Percentiles rank a stretch among this genome's conserved stretches.
These are phyloP conservation scores for Peromyscus melanophrys DNA, from an alignment of 2,797 vertebrate genomes.

Conservation along the genomic window DNA sequence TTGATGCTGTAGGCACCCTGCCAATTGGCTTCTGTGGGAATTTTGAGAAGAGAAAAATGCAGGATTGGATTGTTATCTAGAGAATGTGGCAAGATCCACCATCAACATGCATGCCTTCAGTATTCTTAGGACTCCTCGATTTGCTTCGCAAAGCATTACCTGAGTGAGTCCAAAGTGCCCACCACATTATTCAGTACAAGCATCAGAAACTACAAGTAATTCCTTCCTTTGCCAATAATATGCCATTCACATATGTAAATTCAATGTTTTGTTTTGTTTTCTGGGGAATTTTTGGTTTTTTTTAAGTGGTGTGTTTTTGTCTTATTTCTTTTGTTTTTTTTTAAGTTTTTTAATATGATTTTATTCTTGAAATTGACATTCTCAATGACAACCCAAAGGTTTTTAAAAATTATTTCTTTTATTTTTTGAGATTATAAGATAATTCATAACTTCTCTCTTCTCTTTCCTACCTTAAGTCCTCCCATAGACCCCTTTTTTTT, in stretches of 20 bases:
- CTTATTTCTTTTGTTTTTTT: neutral
- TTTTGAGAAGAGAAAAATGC: neutral
- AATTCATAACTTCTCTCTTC: neutral
- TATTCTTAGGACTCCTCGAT: neutral
- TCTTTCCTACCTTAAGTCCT: neutral
- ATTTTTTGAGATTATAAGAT: neutral
- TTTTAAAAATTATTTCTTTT: neutral
- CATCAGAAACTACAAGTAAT: conserved; percentile 8
- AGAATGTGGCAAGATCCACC: neutral
- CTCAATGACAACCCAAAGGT: neutral
- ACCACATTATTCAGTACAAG: conserved; percentile 15
- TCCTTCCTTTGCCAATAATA: conserved; percentile 30
- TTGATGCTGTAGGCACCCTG: neutral
- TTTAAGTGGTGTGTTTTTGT: neutral
- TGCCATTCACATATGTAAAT: neutral
- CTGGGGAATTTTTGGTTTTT: neutral
- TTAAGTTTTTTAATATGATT: neutral
- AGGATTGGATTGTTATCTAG: neutral
- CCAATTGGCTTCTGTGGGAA: neutral
- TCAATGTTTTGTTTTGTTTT: neutral
- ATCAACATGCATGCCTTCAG: neutral
- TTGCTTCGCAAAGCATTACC: neutral
- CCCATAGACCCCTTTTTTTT: neutral
- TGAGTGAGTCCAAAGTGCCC: neutral
- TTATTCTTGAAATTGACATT: neutral